phyloP scores from a whole-genome alignment of 2,797 vertebrate genomes.

The Margarornis squamiger region DNA sequence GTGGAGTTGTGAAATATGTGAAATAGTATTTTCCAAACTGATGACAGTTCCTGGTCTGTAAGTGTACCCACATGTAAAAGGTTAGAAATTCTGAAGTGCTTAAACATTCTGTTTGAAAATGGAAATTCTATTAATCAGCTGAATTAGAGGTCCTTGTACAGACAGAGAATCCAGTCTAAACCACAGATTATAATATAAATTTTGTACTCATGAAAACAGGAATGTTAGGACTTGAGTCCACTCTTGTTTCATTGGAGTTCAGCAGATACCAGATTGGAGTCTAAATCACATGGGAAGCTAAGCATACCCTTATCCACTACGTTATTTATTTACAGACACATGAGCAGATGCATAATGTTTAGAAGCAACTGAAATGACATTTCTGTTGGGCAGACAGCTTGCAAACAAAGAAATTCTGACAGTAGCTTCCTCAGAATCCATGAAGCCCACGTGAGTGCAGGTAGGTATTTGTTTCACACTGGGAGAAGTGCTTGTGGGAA shows the following conservation, averaged over 20 bases:
- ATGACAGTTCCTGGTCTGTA: not conserved
- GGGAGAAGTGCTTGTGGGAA: not conserved
- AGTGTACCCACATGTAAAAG: not conserved
- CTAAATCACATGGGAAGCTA: slow-evolving; percentile 28
- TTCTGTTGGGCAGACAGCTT: slow-evolving; percentile 45
- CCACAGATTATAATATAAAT: not conserved
- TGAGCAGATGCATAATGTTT: slow-evolving; percentile 46
- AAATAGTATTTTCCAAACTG: not conserved
- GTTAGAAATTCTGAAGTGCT: not conserved
- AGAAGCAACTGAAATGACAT: slow-evolving; percentile 44
- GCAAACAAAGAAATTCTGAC: slow-evolving; percentile 19
- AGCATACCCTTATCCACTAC: not conserved
- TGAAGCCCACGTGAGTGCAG: not conserved
- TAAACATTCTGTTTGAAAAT: not conserved
- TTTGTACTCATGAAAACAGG: not conserved
- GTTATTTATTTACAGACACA: slow-evolving; percentile 54
- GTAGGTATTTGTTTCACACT: rapidly evolving
- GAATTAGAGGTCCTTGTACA: not conserved
- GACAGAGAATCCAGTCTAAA: not conserved
- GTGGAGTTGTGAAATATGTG: not conserved
- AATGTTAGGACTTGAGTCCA: not conserved
- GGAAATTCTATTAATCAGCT: not conserved
- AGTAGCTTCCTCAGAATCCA: not conserved
- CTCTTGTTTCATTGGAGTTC: not conserved
- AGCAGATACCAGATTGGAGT: slow-evolving; percentile 26